Percentiles rank a stretch among this genome's conserved stretches.
Conservation (phyloP, 2,888 invertebrate species). For the Tenthredo notha region DNA sequence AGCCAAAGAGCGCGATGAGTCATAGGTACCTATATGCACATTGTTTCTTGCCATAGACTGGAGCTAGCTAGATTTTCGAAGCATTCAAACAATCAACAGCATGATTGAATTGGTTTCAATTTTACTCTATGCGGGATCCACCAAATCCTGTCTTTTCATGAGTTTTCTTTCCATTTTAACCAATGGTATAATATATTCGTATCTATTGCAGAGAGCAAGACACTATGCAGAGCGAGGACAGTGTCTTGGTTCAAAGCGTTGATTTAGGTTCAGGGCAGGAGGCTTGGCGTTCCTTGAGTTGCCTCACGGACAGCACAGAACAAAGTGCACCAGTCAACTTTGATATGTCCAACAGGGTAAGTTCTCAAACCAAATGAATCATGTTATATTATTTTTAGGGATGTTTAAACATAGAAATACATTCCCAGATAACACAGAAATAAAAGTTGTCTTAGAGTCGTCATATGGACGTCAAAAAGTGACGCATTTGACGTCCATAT, state of each 20-base stretch:
- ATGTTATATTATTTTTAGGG: background rate
- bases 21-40: slow-evolving; percentile 68
- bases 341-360: slow-evolving; percentile 94
- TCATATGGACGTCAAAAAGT: too few species aligned
- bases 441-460: too few species aligned
- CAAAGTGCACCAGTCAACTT: slow-evolving; percentile 95
- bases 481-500: too few species aligned
- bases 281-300: slow-evolving; percentile 91
- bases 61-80: background rate
- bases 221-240: slow-evolving; percentile 77
- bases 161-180: background rate
- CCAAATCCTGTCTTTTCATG: slow-evolving; percentile 54
- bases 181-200: background rate
- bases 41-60: slow-evolving; percentile 53
- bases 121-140: background rate
- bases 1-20: slow-evolving; percentile 74
- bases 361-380: slow-evolving; percentile 60
- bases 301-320: slow-evolving; percentile 93
- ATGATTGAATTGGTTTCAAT: slow-evolving; percentile 39
- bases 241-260: slow-evolving; percentile 77
- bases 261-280: slow-evolving; percentile 82
- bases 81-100: slow-evolving; percentile 54
- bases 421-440: too few species aligned
- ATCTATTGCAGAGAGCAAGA: slow-evolving; percentile 67
- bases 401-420: background rate